These are phyloP conservation scores for Macaria liturata DNA, from an alignment of 2,888 invertebrate species.

Conservation along the genomic window DNA sequence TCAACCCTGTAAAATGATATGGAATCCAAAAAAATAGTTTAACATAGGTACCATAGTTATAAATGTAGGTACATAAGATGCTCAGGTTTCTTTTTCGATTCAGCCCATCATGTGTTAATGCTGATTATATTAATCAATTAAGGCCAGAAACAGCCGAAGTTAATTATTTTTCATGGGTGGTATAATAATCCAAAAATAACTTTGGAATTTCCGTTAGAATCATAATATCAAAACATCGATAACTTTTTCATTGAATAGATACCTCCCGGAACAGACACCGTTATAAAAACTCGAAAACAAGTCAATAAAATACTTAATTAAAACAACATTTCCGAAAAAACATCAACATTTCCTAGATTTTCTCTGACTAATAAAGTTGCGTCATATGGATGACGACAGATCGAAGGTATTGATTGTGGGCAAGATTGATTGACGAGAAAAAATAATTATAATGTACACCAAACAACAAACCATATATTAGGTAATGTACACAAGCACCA, in stretches of 20 bases:
- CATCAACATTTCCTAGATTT: constrained; percentile 9
- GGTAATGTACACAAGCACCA: no score
- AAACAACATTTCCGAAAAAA: constrained; percentile 3
- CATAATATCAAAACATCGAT: background rate
- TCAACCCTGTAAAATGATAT: no score
- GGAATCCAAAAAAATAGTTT: no score
- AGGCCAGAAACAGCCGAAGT: no score
- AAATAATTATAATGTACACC: no score
- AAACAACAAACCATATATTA: no score
- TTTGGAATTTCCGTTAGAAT: constrained; percentile 2
- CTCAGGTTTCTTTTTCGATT: no score
- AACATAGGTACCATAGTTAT: no score
- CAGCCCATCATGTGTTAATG: no score
- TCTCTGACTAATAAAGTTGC: constrained; percentile 1
- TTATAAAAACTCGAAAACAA: constrained; percentile 7
- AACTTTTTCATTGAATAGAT: background rate
- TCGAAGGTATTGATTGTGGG: background rate
- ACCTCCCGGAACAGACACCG: constrained; percentile 10
- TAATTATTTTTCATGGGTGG: constrained; percentile 6
- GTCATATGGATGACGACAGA: background rate
- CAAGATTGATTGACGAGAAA: constrained; percentile 1
- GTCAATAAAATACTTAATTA: constrained; percentile 6
- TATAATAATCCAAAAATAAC: constrained; percentile 4
- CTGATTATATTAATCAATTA: no score
- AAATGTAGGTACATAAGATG: no score